These are phyloP conservation scores for Hydractinia echinata DNA, from an alignment of 30 jellyfish, hydroid and myxozoan species.

Conservation along the genomic window DNA sequence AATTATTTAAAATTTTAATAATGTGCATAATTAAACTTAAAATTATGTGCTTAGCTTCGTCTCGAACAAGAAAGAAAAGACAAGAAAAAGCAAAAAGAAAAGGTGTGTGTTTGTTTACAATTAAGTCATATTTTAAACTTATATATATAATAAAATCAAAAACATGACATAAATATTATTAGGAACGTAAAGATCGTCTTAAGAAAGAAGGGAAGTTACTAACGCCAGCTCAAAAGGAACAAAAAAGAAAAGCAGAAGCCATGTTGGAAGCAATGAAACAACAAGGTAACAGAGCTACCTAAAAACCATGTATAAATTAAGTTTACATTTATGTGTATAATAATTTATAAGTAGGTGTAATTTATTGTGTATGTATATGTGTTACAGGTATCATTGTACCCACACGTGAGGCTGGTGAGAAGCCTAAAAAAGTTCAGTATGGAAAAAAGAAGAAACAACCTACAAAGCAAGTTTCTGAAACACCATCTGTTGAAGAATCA, in stretches of 20 bases:
- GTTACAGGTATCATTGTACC: slow-evolving; percentile 12
- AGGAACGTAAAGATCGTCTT: slow-evolving; percentile 72
- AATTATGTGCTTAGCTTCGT: slow-evolving; percentile 53
- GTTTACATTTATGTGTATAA: too few relatives aligned
- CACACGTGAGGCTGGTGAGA: slow-evolving; percentile 36
- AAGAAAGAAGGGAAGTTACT: slow-evolving; percentile 92
- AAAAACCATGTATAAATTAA: too few relatives aligned
- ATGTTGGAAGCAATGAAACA: slow-evolving; percentile 77
- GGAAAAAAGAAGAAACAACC: slow-evolving; percentile 72
- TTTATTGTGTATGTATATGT: not conserved
- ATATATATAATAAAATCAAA: not conserved
- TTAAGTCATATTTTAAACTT: not conserved
- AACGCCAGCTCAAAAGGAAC: slow-evolving; percentile 93
- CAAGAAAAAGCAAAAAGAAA: slow-evolving; percentile 79
- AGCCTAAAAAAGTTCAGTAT: slow-evolving; percentile 75
- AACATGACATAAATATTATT: not conserved
- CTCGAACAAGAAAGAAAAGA: slow-evolving; percentile 88
- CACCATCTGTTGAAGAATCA: slow-evolving; percentile 13
- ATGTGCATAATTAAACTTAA: not conserved
- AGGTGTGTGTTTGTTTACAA: slow-evolving; percentile 25
- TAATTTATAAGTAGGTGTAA: too few relatives aligned
- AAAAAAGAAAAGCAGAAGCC: slow-evolving; percentile 80
- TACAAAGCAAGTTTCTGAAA: slow-evolving; percentile 16
- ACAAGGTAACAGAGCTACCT: slow-evolving; percentile 51
- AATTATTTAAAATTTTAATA: not conserved